Conservation (phyloP, 1,140 invertebrate species). For the Amyelois transitella region DNA sequence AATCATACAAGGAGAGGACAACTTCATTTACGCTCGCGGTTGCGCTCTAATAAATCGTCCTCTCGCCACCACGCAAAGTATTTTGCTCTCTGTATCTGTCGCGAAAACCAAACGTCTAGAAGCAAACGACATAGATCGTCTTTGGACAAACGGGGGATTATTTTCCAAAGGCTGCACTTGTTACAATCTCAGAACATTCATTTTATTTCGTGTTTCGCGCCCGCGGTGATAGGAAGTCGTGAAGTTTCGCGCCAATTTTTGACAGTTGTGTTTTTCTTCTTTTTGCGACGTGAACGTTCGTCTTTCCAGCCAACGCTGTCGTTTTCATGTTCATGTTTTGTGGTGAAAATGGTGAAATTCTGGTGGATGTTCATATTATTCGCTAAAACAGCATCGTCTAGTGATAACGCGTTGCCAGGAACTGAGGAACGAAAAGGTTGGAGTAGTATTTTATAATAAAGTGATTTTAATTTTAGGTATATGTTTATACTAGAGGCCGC, state of each 20-base stretch:
- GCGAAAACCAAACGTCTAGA: slow-evolving; percentile 24
- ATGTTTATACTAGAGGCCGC: too few species aligned
- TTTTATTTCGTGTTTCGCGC: slow-evolving; percentile 55
- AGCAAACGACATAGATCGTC: slow-evolving; percentile 8
- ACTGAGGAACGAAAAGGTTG: slow-evolving; percentile 52
- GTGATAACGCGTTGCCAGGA: slow-evolving; percentile 50
- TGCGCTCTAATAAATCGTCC: slow-evolving; percentile 49
- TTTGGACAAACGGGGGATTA: slow-evolving; percentile 52
- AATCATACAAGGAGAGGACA: slow-evolving; percentile 6
- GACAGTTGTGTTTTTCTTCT: slow-evolving; percentile 36
- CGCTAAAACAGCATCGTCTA: slow-evolving; percentile 55
- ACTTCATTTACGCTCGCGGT: slow-evolving; percentile 41
- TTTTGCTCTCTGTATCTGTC: slow-evolving; percentile 15
- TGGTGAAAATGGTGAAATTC: slow-evolving; percentile 61
- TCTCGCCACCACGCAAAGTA: slow-evolving; percentile 18
- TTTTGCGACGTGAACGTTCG: slow-evolving; percentile 2
- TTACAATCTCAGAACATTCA: slow-evolving; percentile 48
- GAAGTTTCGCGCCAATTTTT: slow-evolving; percentile 40
- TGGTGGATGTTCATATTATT: slow-evolving; percentile 69
- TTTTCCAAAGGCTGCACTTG: slow-evolving; percentile 64
- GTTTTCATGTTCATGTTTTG: slow-evolving; percentile 43
- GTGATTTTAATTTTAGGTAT: neutral
- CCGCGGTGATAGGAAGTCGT: slow-evolving; percentile 51
- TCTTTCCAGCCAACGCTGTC: neutral
- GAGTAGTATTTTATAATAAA: neutral